Evolutionary conservation across 1,140 invertebrate genomes (phyloP).

Genomic region (Penaeus chinensis): DNA sequence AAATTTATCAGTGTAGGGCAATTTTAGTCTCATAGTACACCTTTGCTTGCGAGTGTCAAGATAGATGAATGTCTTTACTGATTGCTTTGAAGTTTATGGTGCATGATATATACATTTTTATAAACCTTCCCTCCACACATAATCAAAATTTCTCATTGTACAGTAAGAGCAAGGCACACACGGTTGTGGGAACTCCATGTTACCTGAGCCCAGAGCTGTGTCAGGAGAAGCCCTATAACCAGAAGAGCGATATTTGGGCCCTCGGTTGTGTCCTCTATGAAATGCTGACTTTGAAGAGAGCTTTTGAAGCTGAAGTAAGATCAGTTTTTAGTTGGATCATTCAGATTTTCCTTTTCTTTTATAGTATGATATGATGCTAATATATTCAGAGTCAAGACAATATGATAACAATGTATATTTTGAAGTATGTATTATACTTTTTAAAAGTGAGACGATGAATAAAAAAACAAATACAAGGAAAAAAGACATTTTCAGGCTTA

Average conservation of each 20-base stretch:
- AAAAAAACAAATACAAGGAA: no score
- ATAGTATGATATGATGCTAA: no score
- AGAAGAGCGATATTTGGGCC: conserved; percentile 87
- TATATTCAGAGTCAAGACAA: no score
- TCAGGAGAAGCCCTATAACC: conserved; percentile 79
- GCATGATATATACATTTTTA: not conserved
- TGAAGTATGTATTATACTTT: no score
- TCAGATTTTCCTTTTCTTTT: no score
- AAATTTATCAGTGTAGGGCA: no score
- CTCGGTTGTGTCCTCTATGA: conserved; percentile 87
- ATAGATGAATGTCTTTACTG: not conserved
- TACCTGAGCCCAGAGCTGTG: conserved; percentile 90
- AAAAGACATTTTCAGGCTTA: no score
- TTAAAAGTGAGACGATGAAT: no score
- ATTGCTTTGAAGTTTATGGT: not conserved
- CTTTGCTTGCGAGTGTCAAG: no score
- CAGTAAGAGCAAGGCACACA: conserved; percentile 72
- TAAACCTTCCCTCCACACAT: not conserved
- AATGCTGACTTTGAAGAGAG: conserved; percentile 73
- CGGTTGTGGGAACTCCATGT: conserved; percentile 84
- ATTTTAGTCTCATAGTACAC: no score
- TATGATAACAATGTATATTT: no score
- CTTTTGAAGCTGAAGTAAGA: conserved; percentile 73
- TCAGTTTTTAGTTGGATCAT: not conserved
- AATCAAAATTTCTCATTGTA: not conserved